phyloP scores from a whole-genome alignment of 2,888 invertebrate genomes.

The Caenorhabditis japonica region DNA sequence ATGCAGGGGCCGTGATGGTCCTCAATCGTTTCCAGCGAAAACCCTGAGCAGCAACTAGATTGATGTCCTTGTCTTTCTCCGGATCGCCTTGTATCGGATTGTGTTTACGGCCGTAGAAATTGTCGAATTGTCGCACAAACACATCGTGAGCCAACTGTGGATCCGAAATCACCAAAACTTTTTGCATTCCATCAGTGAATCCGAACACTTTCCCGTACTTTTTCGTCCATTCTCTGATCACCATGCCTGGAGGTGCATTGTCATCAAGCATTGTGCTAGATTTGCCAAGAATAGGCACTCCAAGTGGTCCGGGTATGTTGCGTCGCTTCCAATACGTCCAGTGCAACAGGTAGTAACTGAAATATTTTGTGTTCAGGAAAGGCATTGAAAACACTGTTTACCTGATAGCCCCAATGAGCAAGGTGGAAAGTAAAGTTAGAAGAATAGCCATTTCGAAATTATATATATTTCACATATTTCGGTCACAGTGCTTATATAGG shows the following conservation, averaged over 20 bases:
- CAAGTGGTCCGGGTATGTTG: constrained; percentile 51
- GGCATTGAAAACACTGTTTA: neutral
- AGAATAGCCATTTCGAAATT: neutral
- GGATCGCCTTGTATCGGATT: constrained; percentile 57
- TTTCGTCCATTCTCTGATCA: constrained; percentile 41
- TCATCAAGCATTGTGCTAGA: neutral
- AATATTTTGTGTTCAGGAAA: constrained; percentile 4
- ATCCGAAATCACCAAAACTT: constrained; percentile 78
- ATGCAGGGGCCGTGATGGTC: constrained; percentile 79
- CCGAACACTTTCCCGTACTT: constrained; percentile 35
- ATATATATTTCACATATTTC: neutral
- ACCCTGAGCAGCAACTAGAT: constrained; percentile 78
- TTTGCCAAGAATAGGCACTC: constrained; percentile 48
- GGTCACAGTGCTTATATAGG: neutral
- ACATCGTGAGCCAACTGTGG: constrained; percentile 78
- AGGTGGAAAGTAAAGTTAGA: neutral
- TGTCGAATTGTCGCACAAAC: constrained; percentile 78
- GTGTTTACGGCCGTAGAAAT: constrained; percentile 78
- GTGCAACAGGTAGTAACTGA: constrained; percentile 44
- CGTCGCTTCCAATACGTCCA: constrained; percentile 56
- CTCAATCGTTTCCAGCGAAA: constrained; percentile 80
- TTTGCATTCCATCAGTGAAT: constrained; percentile 41
- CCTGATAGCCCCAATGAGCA: neutral
- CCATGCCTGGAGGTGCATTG: constrained; percentile 2
- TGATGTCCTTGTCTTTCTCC: constrained; percentile 62